These are phyloP conservation scores for Pectinophora gossypiella DNA, from an alignment of 1,140 invertebrate genomes.

Conservation along the genomic window DNA sequence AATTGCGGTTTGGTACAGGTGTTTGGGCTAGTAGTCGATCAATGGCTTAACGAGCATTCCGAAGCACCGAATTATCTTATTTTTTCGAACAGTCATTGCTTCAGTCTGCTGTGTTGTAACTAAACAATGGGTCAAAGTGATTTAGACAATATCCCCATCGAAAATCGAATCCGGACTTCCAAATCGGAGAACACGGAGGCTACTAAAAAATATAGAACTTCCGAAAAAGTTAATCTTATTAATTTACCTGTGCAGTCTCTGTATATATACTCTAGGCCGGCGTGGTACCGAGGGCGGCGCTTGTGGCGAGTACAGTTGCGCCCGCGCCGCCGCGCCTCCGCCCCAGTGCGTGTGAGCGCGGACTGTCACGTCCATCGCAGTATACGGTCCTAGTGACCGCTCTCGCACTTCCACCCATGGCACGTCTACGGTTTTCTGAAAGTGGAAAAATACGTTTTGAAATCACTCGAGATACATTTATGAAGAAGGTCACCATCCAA, in stretches of 20 bases:
- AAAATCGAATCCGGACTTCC: too few relatives aligned
- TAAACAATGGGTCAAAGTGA: too few relatives aligned
- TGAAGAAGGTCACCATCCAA: too few relatives aligned
- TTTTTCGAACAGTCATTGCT: too few relatives aligned
- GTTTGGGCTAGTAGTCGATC: too few relatives aligned
- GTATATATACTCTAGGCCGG: conserved; percentile 68
- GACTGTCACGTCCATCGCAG: conserved; percentile 81
- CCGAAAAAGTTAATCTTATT: background rate
- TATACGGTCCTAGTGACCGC: conserved; percentile 79
- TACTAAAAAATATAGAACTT: background rate
- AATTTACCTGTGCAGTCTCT: conserved; percentile 37
- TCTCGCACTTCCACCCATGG: conserved; percentile 59
- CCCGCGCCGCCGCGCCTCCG: conserved; percentile 78
- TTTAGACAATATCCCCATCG: too few relatives aligned
- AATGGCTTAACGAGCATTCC: too few relatives aligned
- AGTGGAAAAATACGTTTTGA: conserved; percentile 16
- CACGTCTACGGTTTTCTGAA: conserved; percentile 66
- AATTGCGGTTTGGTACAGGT: too few relatives aligned
- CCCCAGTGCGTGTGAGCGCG: conserved; percentile 91
- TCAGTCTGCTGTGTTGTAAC: too few relatives aligned
- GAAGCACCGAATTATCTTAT: too few relatives aligned
- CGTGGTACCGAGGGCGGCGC: conserved; percentile 83
- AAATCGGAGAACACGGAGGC: too few relatives aligned
- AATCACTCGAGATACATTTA: too few relatives aligned
- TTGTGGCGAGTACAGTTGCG: conserved; percentile 79